Percentiles rank a stretch among this genome's conserved stretches.
Evolutionary conservation across 2,888 invertebrate genomes (phyloP).

Genomic region (Nasonovia ribisnigri): DNA sequence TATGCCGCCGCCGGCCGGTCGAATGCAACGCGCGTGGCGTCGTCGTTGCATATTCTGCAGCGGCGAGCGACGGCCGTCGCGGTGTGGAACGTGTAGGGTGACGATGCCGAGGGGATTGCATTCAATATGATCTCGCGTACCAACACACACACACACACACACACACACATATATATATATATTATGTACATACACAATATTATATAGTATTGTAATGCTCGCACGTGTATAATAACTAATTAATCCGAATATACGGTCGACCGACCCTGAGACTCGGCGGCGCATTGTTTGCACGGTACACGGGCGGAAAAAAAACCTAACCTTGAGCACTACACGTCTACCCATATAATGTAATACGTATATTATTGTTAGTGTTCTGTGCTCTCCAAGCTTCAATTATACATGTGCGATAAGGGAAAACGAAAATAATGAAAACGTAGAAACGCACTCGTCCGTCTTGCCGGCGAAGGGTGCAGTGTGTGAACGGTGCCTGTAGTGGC

Average conservation of each 20-base stretch:
- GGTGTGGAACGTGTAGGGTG: neutral
- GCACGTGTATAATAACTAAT: constrained; percentile 40
- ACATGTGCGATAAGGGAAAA: neutral
- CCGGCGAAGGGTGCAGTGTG: constrained; percentile 50
- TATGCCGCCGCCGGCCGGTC: neutral
- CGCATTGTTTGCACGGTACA: constrained; percentile 35
- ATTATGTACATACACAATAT: neutral
- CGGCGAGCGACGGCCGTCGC: neutral
- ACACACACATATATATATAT: no score
- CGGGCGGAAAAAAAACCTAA: neutral
- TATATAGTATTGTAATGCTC: neutral
- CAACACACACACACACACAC: no score
- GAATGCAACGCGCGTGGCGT: neutral
- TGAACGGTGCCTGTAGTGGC: constrained; percentile 52
- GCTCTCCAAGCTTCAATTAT: neutral
- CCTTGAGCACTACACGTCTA: constrained; percentile 25
- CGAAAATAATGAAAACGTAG: neutral
- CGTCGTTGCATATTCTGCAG: constrained; percentile 35
- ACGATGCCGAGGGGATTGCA: constrained; percentile 12
- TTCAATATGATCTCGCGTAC: neutral
- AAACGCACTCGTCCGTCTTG: neutral
- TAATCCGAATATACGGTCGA: constrained; percentile 13
- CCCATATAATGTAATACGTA: neutral
- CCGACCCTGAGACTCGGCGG: constrained; percentile 47
- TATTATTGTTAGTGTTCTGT: neutral